phyloP scores from a whole-genome alignment of 2,113 vertebrate genomes.

The Alethe diademata region DNA sequence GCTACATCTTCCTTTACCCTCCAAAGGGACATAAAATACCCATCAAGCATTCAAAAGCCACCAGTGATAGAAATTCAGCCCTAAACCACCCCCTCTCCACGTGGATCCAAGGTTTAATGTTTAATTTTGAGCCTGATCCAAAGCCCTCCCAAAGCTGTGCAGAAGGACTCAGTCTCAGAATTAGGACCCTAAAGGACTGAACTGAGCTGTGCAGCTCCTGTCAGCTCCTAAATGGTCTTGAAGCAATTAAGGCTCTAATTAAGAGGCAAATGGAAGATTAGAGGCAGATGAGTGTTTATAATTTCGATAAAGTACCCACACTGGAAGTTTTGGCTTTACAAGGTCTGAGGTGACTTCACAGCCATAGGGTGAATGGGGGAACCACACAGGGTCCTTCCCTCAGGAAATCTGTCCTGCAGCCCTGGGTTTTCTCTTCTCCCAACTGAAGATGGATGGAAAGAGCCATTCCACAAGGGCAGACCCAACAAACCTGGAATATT shows the following conservation, averaged over 20 bases:
- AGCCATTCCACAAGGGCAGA: background rate
- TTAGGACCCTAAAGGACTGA: background rate
- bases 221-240: background rate
- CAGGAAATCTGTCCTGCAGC: background rate
- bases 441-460: background rate
- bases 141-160: background rate
- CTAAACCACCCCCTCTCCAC: background rate
- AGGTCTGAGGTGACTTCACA: background rate
- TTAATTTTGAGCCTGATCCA: background rate
- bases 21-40: background rate
- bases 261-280: background rate
- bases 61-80: background rate
- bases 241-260: constrained; percentile 18
- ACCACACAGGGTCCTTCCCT: background rate
- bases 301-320: background rate
- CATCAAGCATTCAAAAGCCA: background rate
- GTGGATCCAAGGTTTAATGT: background rate
- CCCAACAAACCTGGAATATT: background rate
- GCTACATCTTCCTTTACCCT: background rate
- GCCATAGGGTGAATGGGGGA: background rate
- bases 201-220: background rate
- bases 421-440: background rate
- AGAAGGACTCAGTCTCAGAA: background rate
- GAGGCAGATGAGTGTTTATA: background rate
- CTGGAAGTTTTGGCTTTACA: background rate